Evolutionary conservation across 1,140 invertebrate species (phyloP).

Genomic region (Bactericera cockerelli): DNA sequence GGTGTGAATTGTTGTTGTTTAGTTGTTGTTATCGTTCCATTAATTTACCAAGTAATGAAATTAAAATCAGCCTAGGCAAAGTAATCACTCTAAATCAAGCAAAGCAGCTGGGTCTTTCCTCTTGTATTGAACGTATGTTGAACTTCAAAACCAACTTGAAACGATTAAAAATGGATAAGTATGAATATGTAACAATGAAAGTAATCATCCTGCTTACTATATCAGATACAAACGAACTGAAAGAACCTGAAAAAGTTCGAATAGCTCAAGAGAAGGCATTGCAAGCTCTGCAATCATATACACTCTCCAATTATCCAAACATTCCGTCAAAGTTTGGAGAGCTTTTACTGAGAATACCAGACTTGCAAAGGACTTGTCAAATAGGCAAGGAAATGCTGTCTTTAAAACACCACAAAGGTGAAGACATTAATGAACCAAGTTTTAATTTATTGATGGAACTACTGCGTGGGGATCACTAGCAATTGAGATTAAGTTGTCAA

Average conservation of each 20-base stretch:
- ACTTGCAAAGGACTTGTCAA: slow-evolving; percentile 82
- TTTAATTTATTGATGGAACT: slow-evolving; percentile 93
- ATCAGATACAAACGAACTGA: slow-evolving; percentile 72
- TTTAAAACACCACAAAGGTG: slow-evolving; percentile 69
- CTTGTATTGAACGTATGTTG: slow-evolving; percentile 84
- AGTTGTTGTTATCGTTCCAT: slow-evolving; percentile 84
- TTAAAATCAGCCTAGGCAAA: slow-evolving; percentile 59
- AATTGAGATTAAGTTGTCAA: too few species aligned
- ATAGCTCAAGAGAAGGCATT: slow-evolving; percentile 86
- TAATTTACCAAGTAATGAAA: slow-evolving; percentile 60
- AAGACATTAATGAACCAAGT: slow-evolving; percentile 45
- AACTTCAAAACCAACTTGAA: slow-evolving; percentile 85
- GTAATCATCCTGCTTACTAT: slow-evolving; percentile 75
- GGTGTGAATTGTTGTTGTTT: slow-evolving; percentile 87
- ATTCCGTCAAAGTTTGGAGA: slow-evolving; percentile 90
- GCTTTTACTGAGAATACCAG: slow-evolving; percentile 77
- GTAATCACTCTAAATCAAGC: slow-evolving; percentile 61
- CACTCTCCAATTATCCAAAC: slow-evolving; percentile 76
- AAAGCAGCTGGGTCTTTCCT: slow-evolving; percentile 47
- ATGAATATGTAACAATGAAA: slow-evolving; percentile 95
- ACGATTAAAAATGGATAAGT: slow-evolving; percentile 78
- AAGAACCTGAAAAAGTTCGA: slow-evolving; percentile 78
- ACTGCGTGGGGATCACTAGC: slow-evolving; percentile 71
- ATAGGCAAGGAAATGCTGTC: slow-evolving; percentile 84
- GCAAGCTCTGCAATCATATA: slow-evolving; percentile 83